Conservation (phyloP, 2,797 vertebrate species). For the Gallinago stenura region DNA sequence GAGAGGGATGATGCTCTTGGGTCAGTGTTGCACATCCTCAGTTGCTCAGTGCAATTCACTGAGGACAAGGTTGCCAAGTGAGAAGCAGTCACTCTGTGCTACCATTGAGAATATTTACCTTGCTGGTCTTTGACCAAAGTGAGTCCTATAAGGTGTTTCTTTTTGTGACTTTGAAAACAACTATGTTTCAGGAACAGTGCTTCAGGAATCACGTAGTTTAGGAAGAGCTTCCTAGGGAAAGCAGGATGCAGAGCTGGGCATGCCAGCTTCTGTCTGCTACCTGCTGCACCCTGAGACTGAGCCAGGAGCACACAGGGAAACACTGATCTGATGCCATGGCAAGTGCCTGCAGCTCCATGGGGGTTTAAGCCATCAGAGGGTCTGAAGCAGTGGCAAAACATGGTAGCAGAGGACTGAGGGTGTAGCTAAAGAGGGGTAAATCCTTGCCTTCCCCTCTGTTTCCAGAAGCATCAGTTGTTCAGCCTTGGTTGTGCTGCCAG, state of each 20-base stretch:
- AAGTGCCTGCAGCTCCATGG: background rate
- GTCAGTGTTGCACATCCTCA: background rate
- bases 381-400: background rate
- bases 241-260: background rate
- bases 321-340: background rate
- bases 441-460: background rate
- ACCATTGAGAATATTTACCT: background rate
- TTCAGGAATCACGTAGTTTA: background rate
- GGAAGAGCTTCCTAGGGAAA: background rate
- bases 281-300: background rate
- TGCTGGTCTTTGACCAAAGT: background rate
- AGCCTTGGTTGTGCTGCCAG: background rate
- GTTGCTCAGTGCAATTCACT: background rate
- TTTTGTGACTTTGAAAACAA: background rate
- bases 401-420: background rate
- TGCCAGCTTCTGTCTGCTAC: background rate
- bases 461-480: background rate
- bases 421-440: background rate
- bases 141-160: background rate
- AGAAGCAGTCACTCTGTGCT: accelerated
- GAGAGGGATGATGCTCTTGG: background rate
- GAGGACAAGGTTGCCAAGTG: background rate
- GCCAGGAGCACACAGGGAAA: background rate
- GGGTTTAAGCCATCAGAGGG: background rate
- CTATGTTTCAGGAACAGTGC: background rate